Evolutionary conservation across 2,888 invertebrate genomes (phyloP), one percentile per base, ranked within the genome.

Genomic region (Chironomus tentans): DNA sequence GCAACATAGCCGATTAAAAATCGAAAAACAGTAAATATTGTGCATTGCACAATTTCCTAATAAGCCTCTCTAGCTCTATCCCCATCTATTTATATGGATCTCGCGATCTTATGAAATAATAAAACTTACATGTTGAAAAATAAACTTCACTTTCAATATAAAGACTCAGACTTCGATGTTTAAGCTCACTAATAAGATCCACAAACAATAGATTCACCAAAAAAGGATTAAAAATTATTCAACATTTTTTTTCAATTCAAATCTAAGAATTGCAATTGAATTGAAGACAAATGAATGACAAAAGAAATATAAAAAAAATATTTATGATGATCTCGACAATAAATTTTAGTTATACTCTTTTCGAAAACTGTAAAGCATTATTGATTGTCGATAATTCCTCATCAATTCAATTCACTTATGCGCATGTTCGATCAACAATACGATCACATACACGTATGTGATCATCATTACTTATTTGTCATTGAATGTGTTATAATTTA

Each of bases 401-500:
- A 18, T 56, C 56, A 56, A 15, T 56, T 56, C 18, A 56, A 15
- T 56, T 56, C 56, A 56, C 18, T 56, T 56, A 56, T 56, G 56
- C 38, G 38, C 7, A 38, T 38, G 10, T 38, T 38, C 38, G 38
- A 38, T 38, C 38, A 4, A 38, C 38, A 38, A 38, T 38, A 38
- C 38, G 38, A 38, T 38, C 38, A 38, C 38, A 38, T 38, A 38
- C 38, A 38, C 38, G 38, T 38, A 38, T 56, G 15, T 56, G 56
- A 56, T 56, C 18, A 56, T 56, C 18, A 56, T 56, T 56, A 21
- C 15, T 48, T 38, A 15, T 21, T 70, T 46, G 70, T 46, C 46
- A 70, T 70, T 70, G 47, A 70, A 38, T 70, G 70, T 48, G 70
- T 46, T 70, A 46, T 46, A 65, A 22, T 65, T 65, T 15, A 70